Conservation (phyloP, 2,113 vertebrate genomes). For the Otolemur garnettii region DNA sequence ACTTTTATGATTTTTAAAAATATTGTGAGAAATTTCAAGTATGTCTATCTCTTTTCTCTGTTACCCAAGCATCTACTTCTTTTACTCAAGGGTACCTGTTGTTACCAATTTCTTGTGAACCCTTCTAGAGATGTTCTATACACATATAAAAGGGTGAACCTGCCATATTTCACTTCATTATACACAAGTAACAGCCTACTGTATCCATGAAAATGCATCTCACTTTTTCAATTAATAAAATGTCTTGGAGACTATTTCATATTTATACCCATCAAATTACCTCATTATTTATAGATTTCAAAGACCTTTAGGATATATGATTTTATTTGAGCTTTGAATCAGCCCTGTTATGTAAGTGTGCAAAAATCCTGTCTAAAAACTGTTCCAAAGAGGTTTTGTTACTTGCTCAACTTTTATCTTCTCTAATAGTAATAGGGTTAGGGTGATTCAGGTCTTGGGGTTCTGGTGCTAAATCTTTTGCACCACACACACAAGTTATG, state of each 20-base stretch:
- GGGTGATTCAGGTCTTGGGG: neutral
- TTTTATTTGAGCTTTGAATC: neutral
- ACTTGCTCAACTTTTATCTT: neutral
- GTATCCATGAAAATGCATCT: neutral
- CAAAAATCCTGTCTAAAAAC: neutral
- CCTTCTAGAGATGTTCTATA: neutral
- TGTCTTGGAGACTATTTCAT: conserved; percentile 4
- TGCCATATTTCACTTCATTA: neutral
- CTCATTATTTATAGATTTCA: neutral
- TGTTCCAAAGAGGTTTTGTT: neutral
- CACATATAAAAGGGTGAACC: neutral
- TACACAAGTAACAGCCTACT: neutral
- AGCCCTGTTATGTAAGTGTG: neutral
- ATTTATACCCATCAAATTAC: neutral
- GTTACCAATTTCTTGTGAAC: neutral
- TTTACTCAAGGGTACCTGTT: neutral
- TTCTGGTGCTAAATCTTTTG: neutral
- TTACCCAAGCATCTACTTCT: neutral
- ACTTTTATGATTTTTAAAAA: conserved; percentile 27
- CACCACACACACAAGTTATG: neutral
- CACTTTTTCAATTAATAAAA: neutral
- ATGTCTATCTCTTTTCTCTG: neutral
- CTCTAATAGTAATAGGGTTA: neutral
- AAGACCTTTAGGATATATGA: neutral
- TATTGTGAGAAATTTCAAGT: conserved; percentile 11